A percentile compares a stretch with the other conserved stretches of the same genome.
phyloP scores from a whole-genome alignment of 2,113 vertebrate species.

The Nestor notabilis region DNA sequence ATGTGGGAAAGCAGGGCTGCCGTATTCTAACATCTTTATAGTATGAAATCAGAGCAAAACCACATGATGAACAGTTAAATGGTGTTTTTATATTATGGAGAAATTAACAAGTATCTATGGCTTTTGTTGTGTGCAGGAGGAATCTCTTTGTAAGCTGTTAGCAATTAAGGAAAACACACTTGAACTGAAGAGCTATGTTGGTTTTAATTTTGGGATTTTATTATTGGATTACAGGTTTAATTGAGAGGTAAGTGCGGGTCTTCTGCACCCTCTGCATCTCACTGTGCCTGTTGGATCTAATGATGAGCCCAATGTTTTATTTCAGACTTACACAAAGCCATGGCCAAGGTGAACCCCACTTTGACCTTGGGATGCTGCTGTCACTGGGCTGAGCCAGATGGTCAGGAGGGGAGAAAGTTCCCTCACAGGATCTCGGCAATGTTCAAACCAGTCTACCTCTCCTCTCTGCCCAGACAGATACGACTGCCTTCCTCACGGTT shows the following conservation, averaged over 20 bases:
- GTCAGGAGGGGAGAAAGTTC: not conserved
- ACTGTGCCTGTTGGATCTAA: not conserved
- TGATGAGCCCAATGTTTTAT: not conserved
- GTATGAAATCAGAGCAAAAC: slow-evolving; percentile 17
- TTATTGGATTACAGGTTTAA: not conserved
- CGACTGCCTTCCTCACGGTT: not conserved
- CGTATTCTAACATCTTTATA: not conserved
- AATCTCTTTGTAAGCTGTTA: not conserved
- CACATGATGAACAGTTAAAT: not conserved
- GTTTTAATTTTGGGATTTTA: not conserved
- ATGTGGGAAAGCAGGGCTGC: not conserved
- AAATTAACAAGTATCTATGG: not conserved
- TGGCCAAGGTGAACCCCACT: not conserved
- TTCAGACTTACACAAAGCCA: not conserved
- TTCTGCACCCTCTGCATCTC: not conserved
- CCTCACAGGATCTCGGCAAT: rapidly evolving
- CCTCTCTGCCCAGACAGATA: not conserved
- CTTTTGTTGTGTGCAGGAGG: not conserved
- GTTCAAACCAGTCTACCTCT: not conserved
- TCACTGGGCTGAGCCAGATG: not conserved
- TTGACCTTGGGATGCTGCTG: not conserved
- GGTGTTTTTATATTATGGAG: not conserved
- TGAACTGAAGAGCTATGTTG: not conserved
- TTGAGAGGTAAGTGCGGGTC: not conserved
- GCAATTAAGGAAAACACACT: not conserved